Conservation (phyloP, 2,888 invertebrate species). For the Cancer borealis region DNA sequence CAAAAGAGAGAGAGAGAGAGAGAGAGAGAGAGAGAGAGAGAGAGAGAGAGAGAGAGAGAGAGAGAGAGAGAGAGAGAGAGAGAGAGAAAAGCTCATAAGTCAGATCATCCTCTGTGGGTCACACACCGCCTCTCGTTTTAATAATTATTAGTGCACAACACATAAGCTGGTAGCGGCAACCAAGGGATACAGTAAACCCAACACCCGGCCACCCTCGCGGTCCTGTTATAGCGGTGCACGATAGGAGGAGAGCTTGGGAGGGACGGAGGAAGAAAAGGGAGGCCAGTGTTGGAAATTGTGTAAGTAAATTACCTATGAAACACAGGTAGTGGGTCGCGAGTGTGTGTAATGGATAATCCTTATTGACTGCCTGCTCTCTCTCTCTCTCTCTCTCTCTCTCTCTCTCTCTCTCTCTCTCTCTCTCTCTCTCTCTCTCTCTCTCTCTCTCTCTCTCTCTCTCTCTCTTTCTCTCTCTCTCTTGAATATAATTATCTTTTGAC, state of each 20-base stretch:
- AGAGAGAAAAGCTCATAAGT: neutral
- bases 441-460: neutral
- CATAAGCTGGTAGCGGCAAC: neutral
- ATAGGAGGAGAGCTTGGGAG: neutral
- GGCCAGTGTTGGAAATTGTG: neutral
- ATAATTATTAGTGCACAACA: neutral
- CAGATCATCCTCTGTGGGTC: neutral
- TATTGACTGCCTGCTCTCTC: conserved; percentile 2
- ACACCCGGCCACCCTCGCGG: neutral
- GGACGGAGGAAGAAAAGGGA: neutral
- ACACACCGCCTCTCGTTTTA: neutral
- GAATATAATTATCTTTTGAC: neutral
- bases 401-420: conserved; percentile 9
- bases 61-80: conserved; percentile 24
- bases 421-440: conserved; percentile 47
- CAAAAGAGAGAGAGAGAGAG: neutral
- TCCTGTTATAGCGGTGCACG: too few relatives aligned
- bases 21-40: conserved; percentile 1
- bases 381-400: conserved; percentile 5
- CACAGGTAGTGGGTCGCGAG: neutral
- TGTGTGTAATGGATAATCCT: neutral
- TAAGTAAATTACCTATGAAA: neutral
- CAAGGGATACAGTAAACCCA: too few relatives aligned
- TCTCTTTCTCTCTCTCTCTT: neutral
- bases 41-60: conserved; percentile 37